Base-by-base conservation (phyloP, 1,140 invertebrate species). In the Platyscapa corneri region DNA sequence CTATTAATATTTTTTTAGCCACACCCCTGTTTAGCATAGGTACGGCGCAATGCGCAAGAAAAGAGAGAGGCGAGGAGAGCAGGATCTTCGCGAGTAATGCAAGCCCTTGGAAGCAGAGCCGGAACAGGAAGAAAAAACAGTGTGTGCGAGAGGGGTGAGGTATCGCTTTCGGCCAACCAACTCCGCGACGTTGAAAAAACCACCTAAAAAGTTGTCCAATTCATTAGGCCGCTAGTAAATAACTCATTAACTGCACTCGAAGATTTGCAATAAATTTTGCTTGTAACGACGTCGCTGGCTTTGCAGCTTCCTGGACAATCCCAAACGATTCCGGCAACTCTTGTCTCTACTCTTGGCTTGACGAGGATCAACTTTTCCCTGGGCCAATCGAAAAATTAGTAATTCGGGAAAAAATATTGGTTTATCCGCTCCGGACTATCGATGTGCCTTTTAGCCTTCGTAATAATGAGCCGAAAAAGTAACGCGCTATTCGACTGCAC, bases 1-100 rank as follows among this genome's bases (percentile, higher is more conserved):
- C 91, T 90, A 92, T 93, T 92, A 92, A 91, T 92, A 91, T 91
- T 91, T 92, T 91, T 90, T 89, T 80, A 86, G 84, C 86, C 84
- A 88, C 89, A 91, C 90, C 91, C 92, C 90, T 93, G 88, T 90
- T 93, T 92, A 92, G 90, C 92, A 93, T 93, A 92, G 89, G 83
- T 80, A 78, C 86, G 88, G 87, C 88, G 86, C 86, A 12, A 56
- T 8, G 80, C 30, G 10, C 6, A 46, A 46, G 12, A 46, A 74
- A 10, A 27, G 6, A 27, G 23, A 27, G 70, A n/a, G 27, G 67
- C 23, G 14, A 39, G 67, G 37, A 74, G 70, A 70, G 39, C 1
- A 14, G 12, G 85, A 82, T 84, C 88, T 86, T 85, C 76, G 53
- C 67, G 82, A 39, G 60, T 10, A 3, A 30, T 27, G 32, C 60